These are phyloP conservation scores for Acanthacorydalis orientalis DNA, from an alignment of 2,888 invertebrate species.

Conservation along the genomic window DNA sequence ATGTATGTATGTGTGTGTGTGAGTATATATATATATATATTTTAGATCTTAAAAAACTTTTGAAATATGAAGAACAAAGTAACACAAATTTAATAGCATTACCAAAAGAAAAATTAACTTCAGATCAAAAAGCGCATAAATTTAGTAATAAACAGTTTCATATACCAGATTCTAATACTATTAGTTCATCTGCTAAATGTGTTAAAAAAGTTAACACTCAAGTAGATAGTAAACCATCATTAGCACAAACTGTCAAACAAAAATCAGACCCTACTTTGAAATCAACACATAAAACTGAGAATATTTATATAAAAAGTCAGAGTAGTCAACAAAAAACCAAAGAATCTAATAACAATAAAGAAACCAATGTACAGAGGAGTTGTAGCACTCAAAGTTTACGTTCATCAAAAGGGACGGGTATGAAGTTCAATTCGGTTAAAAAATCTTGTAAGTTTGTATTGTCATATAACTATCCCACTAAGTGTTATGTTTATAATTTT, in stretches of 20 bases:
- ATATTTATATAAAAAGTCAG: no score
- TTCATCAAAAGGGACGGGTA: background rate
- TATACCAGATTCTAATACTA: background rate
- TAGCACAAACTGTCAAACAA: background rate
- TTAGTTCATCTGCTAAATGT: background rate
- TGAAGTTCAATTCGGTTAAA: background rate
- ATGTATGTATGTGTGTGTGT: conserved; percentile 26
- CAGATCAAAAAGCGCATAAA: no score
- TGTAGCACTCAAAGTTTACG: no score
- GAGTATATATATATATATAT: no score
- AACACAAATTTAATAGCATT: background rate
- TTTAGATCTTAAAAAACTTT: conserved; percentile 27
- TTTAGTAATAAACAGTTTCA: background rate
- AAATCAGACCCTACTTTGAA: no score
- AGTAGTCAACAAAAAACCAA: no score
- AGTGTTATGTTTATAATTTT: no score
- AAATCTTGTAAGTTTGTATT: background rate
- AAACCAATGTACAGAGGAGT: no score
- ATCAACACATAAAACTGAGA: no score
- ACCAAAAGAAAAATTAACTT: no score
- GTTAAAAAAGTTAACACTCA: background rate
- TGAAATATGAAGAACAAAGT: conserved; percentile 33
- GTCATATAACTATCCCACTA: background rate
- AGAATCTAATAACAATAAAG: no score
- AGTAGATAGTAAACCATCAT: background rate